Percentiles rank a stretch among this genome's conserved stretches.
Evolutionary conservation across 2,113 vertebrate genomes (phyloP).

Genomic region (Eulemur rufifrons): DNA sequence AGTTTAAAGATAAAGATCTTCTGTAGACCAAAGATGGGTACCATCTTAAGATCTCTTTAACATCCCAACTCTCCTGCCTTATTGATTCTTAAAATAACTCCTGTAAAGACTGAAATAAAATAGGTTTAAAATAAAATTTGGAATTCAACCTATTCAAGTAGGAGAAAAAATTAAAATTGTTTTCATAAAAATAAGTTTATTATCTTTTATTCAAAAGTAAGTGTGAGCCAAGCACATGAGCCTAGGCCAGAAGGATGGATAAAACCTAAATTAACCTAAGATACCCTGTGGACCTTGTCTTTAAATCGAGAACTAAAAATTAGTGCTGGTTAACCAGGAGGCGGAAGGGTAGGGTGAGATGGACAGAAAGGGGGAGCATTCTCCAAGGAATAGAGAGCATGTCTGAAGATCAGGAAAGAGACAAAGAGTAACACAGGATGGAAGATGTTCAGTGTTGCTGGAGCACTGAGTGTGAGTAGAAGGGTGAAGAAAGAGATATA

Average conservation of each 20-base stretch:
- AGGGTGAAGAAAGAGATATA: background rate
- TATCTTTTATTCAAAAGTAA: conserved; percentile 15
- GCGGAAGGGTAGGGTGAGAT: background rate
- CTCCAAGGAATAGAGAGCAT: background rate
- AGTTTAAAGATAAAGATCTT: background rate
- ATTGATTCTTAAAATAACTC: background rate
- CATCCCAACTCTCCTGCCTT: background rate
- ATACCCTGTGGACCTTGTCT: background rate
- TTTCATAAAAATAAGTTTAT: background rate
- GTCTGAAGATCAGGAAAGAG: background rate
- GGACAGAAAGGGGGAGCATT: background rate
- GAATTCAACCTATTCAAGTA: background rate
- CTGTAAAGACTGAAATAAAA: background rate
- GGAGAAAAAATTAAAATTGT: background rate
- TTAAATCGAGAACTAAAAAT: background rate
- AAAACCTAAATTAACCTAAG: background rate
- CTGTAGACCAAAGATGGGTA: background rate
- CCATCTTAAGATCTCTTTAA: background rate
- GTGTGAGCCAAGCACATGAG: background rate
- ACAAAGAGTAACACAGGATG: background rate
- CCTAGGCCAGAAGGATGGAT: background rate
- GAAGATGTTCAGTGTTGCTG: background rate
- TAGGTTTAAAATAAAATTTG: background rate
- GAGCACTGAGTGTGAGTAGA: background rate
- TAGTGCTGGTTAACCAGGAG: background rate